A percentile compares a stretch with the other conserved stretches of the same genome.
phyloP scores from a whole-genome alignment of 2,888 invertebrate genomes.

The Hyppa rectilinea region DNA sequence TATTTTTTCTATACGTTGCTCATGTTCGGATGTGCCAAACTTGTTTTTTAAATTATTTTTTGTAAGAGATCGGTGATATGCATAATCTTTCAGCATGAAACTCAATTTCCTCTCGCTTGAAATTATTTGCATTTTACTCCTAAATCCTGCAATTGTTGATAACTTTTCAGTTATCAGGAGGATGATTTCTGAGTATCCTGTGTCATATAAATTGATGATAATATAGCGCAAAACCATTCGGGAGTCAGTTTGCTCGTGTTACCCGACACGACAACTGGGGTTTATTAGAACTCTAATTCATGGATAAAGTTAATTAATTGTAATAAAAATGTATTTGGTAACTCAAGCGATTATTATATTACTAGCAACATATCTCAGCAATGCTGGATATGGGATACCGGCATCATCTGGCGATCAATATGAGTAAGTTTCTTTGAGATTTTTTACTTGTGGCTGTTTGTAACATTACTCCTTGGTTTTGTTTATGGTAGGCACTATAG shows the following conservation, averaged over 20 bases:
- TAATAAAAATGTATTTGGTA: conserved; percentile 74
- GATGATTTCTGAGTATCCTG: conserved; percentile 78
- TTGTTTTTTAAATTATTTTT: not conserved
- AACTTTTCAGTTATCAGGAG: conserved; percentile 73
- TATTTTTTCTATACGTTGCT: not conserved
- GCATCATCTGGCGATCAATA: conserved; percentile 64
- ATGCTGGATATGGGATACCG: conserved; percentile 77
- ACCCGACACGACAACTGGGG: conserved; percentile 73
- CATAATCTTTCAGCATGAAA: conserved; percentile 53
- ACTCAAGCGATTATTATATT: conserved; percentile 76
- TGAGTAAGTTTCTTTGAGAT: conserved; percentile 71
- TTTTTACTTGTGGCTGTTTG: conserved; percentile 1
- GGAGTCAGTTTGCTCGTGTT: conserved; percentile 80
- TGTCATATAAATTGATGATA: conserved; percentile 77
- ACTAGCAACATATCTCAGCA: conserved; percentile 73
- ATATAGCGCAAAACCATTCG: conserved; percentile 68
- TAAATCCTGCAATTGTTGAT: conserved; percentile 71
- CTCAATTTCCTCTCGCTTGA: conserved; percentile 44
- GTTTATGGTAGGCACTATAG: too few relatives aligned
- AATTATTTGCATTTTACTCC: conserved; percentile 49
- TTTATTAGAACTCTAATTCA: conserved; percentile 63
- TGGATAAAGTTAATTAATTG: conserved; percentile 69
- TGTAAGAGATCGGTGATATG: not conserved
- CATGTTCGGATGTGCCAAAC: fast-evolving
- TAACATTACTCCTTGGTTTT: not conserved